These are phyloP conservation scores for Conchocele bisecta DNA, from an alignment of 2,888 invertebrate species.

Conservation along the genomic window DNA sequence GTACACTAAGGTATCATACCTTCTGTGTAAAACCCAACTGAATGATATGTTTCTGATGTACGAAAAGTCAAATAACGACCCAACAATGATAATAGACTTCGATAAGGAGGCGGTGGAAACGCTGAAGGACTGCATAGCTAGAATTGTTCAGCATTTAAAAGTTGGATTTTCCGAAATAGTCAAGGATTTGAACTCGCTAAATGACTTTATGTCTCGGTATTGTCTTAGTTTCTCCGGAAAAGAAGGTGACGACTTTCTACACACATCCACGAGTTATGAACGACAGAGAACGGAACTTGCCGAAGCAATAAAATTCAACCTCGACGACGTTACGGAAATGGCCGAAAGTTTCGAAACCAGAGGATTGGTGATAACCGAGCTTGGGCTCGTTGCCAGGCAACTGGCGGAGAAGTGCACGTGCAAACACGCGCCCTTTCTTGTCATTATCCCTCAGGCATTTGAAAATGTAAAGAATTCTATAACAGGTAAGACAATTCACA, in stretches of 20 bases:
- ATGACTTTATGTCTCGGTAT: slow-evolving; percentile 72
- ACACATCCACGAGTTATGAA: slow-evolving; percentile 76
- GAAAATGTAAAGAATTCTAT: slow-evolving; percentile 71
- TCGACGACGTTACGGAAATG: slow-evolving; percentile 70
- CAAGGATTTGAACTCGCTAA: slow-evolving; percentile 60
- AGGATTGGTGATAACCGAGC: slow-evolving; percentile 65
- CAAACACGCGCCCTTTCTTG: slow-evolving; percentile 71
- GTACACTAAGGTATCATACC: slow-evolving; percentile 61
- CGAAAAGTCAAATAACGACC: slow-evolving; percentile 58
- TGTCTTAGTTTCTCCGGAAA: slow-evolving; percentile 70
- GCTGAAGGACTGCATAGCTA: slow-evolving; percentile 57
- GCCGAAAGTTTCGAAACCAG: slow-evolving; percentile 72
- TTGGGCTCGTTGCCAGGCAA: slow-evolving; percentile 69
- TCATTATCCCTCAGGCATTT: slow-evolving; percentile 74
- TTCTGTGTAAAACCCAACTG: slow-evolving; percentile 63
- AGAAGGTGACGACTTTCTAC: slow-evolving; percentile 70
- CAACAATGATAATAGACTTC: slow-evolving; percentile 58
- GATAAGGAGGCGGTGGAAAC: slow-evolving; percentile 55
- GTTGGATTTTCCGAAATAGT: slow-evolving; percentile 68
- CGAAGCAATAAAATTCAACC: slow-evolving; percentile 63
- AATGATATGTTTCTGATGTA: slow-evolving; percentile 60
- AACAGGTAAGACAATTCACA: no score
- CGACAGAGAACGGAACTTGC: slow-evolving; percentile 69
- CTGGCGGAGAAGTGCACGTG: slow-evolving; percentile 68
- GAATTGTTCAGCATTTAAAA: slow-evolving; percentile 59